Evolutionary conservation across 2,797 vertebrate species (phyloP), one percentile per base, ranked within the genome.

Genomic region (Gymnothorax reevesii): DNA sequence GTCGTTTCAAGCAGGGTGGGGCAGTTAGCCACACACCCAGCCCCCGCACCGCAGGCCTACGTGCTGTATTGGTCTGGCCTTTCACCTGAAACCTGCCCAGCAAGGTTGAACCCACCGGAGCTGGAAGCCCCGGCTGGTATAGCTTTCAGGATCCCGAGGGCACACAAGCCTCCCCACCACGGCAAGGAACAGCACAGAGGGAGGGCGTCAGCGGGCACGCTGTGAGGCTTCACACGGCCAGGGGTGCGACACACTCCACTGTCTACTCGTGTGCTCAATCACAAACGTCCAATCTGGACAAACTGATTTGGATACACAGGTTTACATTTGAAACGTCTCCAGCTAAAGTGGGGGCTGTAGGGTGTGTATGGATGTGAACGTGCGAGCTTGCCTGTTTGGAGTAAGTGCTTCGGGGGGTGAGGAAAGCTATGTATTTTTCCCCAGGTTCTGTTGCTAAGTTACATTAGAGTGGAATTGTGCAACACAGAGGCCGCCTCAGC

Each of bases 391-490:
- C 88, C 83, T 88, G 10, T 85, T 57, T 54, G 25, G 88, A 57
- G 84, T 71, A 75, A 62, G n/a, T 62, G 60, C 1, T 57, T 22
- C 12, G 17, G 75, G 71, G 64, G 17, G 52, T 4, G 54, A 42
- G 33, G 2, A 42, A 4, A 22, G 1, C 7, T 91, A 91, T 95
- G 94, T 94, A 89, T 91, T 89, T 92, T 90, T 60, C 88, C 79
- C 87, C 85, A 87, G 22, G 83, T 22, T 10, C 60, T 71, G 52
- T 42, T 27, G 64, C 33, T 15, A 59, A 57, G 91, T 94, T 94
- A 95, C 86, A 89, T 85, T 94, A 95, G 90, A 89, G 85, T 90
- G 87, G 90, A 91, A 88, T 91, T 93, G 90, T 87, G 89, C 87
- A 92, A 94, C 88, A 82, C n/a, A 90, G 90, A 91, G 13, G 7